Evolutionary conservation across 2,113 vertebrate species (phyloP).

Genomic region (Brienomyrus brachyistius): DNA sequence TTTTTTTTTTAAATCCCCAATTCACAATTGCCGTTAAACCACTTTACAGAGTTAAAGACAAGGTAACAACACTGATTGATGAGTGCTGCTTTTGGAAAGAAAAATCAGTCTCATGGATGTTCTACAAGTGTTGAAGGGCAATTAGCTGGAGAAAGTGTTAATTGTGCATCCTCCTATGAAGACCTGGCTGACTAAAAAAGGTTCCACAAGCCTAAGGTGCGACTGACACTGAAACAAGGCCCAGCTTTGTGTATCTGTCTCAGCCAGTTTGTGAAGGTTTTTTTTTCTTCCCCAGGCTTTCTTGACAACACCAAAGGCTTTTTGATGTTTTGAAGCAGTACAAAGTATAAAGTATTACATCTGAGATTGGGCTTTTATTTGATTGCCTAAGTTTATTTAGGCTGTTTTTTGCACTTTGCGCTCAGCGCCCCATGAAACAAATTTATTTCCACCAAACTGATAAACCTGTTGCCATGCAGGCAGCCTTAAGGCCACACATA

Average conservation of each 20-base stretch:
- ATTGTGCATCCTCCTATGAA: background rate
- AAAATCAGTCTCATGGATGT: background rate
- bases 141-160: background rate
- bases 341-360: background rate
- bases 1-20: background rate
- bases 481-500: background rate
- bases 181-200: background rate
- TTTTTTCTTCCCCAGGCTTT: background rate
- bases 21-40: background rate
- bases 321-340: background rate
- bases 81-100: background rate
- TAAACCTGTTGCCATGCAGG: background rate
- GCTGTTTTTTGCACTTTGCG: background rate
- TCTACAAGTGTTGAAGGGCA: background rate
- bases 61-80: background rate
- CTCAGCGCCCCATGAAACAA: background rate
- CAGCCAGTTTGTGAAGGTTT: background rate
- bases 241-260: background rate
- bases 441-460: background rate
- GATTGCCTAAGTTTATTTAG: background rate
- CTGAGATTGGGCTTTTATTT: background rate
- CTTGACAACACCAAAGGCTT: background rate
- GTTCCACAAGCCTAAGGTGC: background rate
- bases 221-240: background rate
- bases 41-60: constrained; percentile 2